Evolutionary conservation across 2,113 vertebrate genomes (phyloP).

Genomic region (Urocolius indicus): DNA sequence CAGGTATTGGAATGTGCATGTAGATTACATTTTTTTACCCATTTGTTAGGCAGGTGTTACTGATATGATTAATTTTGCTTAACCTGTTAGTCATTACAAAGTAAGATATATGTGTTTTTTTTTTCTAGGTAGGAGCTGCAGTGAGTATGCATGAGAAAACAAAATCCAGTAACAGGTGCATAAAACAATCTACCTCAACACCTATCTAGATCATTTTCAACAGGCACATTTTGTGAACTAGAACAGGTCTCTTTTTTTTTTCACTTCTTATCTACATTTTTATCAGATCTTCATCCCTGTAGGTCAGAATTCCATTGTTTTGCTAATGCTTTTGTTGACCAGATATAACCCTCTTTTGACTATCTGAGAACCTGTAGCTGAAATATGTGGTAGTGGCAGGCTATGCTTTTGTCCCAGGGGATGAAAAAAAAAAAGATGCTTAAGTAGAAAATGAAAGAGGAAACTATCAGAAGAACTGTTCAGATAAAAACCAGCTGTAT

Average conservation of each 20-base stretch:
- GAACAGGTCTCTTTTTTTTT: not conserved
- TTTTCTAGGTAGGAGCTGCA: slow-evolving; percentile 53
- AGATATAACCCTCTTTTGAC: not conserved
- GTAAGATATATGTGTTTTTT: not conserved
- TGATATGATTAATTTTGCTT: not conserved
- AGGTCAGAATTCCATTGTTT: slow-evolving; percentile 22
- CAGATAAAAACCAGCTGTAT: not conserved
- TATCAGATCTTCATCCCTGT: not conserved
- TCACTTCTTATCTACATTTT: not conserved
- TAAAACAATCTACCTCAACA: not conserved
- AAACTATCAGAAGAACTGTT: not conserved
- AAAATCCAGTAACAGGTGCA: not conserved
- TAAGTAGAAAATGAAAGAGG: not conserved
- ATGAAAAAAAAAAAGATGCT: not conserved
- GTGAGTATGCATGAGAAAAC: slow-evolving; percentile 14
- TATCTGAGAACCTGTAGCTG: not conserved
- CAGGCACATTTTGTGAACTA: not conserved
- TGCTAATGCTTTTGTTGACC: not conserved
- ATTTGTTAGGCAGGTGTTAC: not conserved
- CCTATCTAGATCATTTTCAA: not conserved
- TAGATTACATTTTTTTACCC: not conserved
- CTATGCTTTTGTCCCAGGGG: not conserved
- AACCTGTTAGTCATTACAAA: not conserved
- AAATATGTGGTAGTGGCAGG: not conserved
- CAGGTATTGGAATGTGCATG: not conserved